phyloP scores from a whole-genome alignment of 2,113 vertebrate species.

The Reinhardtius hippoglossoides region DNA sequence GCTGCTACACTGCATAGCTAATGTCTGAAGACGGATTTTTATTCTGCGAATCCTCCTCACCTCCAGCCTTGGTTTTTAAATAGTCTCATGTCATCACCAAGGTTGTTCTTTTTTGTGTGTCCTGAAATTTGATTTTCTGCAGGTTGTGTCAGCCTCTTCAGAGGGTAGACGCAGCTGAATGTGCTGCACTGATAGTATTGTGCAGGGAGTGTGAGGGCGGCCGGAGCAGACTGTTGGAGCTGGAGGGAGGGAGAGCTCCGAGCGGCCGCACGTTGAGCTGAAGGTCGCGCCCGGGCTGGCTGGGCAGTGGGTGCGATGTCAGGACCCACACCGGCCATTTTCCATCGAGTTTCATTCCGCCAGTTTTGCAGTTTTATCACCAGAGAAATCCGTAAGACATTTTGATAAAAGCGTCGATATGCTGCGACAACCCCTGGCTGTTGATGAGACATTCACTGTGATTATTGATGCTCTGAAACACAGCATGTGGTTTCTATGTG shows the following conservation, averaged over 20 bases:
- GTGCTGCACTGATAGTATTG: not conserved
- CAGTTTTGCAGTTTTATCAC: not conserved
- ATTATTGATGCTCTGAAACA: too few species aligned
- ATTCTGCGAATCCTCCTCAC: slow-evolving; percentile 4
- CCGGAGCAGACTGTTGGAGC: slow-evolving; percentile 23
- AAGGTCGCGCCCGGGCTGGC: slow-evolving; percentile 34
- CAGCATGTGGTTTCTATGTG: too few species aligned
- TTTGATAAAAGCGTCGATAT: too few species aligned
- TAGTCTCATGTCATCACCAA: slow-evolving; percentile 13
- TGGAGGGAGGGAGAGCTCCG: slow-evolving; percentile 3
- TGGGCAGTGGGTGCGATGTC: slow-evolving; percentile 13
- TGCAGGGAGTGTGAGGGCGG: slow-evolving; percentile 30
- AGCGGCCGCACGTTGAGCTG: slow-evolving; percentile 8
- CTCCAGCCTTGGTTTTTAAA: slow-evolving; percentile 1
- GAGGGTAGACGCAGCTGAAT: slow-evolving; percentile 22
- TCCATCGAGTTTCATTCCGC: not conserved
- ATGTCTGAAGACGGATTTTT: slow-evolving; percentile 27
- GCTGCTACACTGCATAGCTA: slow-evolving; percentile 26
- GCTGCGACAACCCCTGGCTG: too few species aligned
- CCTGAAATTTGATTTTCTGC: slow-evolving; percentile 30
- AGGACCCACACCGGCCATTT: slow-evolving; percentile 9
- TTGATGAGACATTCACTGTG: too few species aligned
- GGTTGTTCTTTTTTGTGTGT: not conserved
- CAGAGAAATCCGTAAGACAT: not conserved
- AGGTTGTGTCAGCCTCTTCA: slow-evolving; percentile 35